Evolutionary conservation across 2,113 vertebrate species (phyloP).

Genomic region (Piprites chloris): DNA sequence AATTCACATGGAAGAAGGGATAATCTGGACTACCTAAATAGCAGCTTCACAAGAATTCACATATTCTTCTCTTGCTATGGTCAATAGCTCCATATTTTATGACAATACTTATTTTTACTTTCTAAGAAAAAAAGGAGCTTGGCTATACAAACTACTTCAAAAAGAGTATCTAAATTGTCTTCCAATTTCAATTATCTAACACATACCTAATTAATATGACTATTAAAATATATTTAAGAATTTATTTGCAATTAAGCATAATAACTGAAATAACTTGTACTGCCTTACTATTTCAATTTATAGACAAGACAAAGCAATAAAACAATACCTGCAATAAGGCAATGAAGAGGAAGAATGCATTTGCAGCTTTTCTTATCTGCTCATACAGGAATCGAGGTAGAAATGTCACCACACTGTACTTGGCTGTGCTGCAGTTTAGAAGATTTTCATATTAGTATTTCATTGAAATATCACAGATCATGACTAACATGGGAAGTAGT

Average conservation of each 20-base stretch:
- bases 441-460: background rate
- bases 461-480: background rate
- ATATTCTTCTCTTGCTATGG: background rate
- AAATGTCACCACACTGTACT: conserved; percentile 96
- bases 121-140: background rate
- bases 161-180: background rate
- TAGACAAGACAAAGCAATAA: background rate
- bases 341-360: conserved; percentile 99
- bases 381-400: conserved; percentile 98
- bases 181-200: background rate
- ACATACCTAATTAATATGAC: background rate
- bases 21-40: background rate
- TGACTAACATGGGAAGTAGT: background rate
- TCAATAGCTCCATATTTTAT: background rate
- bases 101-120: background rate
- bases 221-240: background rate
- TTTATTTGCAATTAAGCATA: background rate
- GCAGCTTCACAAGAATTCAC: background rate
- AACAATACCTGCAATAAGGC: conserved; percentile 95
- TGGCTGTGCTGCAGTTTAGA: conserved; percentile 86
- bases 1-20: background rate
- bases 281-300: background rate
- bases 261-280: background rate
- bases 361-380: conserved; percentile 97
- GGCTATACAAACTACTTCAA: background rate